phyloP scores from a whole-genome alignment of 2,113 vertebrate genomes.

The Fukomys damarensis region DNA sequence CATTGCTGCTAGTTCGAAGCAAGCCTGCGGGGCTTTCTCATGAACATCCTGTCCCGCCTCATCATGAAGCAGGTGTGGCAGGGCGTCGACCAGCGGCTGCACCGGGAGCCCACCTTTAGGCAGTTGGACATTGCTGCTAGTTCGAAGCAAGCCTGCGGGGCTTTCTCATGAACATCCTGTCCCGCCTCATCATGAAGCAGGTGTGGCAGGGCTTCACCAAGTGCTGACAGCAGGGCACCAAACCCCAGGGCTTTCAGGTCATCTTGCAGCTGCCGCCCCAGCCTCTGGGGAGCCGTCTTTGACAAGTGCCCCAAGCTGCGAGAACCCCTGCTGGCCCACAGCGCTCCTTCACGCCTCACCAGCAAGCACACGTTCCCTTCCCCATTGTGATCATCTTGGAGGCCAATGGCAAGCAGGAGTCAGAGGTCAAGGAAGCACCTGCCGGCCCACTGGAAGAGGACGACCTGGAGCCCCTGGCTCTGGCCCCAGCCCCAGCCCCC shows the following conservation, averaged over 20 bases:
- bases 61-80: no score
- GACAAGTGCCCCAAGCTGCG: conserved; percentile 95
- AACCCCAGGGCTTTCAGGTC: conserved; percentile 95
- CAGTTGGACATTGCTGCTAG: not conserved
- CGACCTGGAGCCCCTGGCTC: conserved; percentile 76
- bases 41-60: no score
- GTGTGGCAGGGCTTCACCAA: conserved; percentile 98
- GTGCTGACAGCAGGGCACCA: conserved; percentile 94
- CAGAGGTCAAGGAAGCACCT: conserved; percentile 83
- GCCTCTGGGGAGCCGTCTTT: conserved; percentile 90
- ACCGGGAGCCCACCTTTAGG: not conserved
- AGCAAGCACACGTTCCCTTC: conserved; percentile 94
- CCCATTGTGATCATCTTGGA: conserved; percentile 93
- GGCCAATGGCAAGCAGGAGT: conserved; percentile 86
- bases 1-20: not conserved
- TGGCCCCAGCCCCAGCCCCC: conserved; percentile 66
- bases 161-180: no score
- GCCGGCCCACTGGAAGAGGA: conserved; percentile 78
- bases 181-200: conserved; percentile 73
- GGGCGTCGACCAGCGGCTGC: not conserved
- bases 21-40: not conserved
- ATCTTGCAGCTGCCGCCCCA: conserved; percentile 94
- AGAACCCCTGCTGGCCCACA: conserved; percentile 93
- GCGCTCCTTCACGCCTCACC: conserved; percentile 92
- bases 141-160: not conserved